Percentiles rank a stretch among this genome's conserved stretches.
Conservation (phyloP, 2,113 vertebrate genomes). For the Nannobrachium achirus region DNA sequence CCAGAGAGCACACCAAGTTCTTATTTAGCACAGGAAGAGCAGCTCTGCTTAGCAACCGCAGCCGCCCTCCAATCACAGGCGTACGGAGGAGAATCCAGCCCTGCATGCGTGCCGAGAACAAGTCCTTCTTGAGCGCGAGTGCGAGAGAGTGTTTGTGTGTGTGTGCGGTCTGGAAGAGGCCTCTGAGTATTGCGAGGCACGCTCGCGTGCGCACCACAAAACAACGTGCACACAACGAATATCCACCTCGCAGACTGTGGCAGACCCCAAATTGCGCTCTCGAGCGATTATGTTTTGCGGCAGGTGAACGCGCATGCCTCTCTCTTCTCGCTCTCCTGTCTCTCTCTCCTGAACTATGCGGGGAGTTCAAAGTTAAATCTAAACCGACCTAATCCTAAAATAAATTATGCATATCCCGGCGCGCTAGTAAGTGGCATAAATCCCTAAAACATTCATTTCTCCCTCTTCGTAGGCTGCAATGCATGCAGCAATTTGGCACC, state of each 20-base stretch:
- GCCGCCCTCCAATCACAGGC: conserved; percentile 80
- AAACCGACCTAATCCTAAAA: conserved; percentile 71
- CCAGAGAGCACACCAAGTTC: conserved; percentile 81
- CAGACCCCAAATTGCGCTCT: neutral
- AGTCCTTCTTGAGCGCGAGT: conserved; percentile 51
- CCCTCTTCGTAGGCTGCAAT: conserved; percentile 21
- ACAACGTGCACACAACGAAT: conserved; percentile 2
- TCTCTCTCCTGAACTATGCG: conserved; percentile 47
- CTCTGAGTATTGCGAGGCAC: conserved; percentile 56
- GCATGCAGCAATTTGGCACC: conserved; percentile 47
- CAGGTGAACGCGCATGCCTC: conserved; percentile 17
- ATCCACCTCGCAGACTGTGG: conserved; percentile 16
- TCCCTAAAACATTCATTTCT: conserved; percentile 63
- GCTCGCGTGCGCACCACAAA: conserved; percentile 30
- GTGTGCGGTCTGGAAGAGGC: conserved; percentile 61
- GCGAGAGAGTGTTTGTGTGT: too few species aligned
- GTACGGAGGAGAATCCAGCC: conserved; percentile 72
- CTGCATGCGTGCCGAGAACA: conserved; percentile 43
- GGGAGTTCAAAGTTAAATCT: conserved; percentile 66
- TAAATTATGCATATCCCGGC: conserved; percentile 75
- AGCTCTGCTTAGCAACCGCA: conserved; percentile 86
- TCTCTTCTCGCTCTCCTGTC: conserved; percentile 16
- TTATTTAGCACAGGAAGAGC: conserved; percentile 85
- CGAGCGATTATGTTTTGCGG: conserved; percentile 18
- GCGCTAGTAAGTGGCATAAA: conserved; percentile 60